Conservation (phyloP, 2,888 invertebrate genomes). For the Eustalomyia histrio region DNA sequence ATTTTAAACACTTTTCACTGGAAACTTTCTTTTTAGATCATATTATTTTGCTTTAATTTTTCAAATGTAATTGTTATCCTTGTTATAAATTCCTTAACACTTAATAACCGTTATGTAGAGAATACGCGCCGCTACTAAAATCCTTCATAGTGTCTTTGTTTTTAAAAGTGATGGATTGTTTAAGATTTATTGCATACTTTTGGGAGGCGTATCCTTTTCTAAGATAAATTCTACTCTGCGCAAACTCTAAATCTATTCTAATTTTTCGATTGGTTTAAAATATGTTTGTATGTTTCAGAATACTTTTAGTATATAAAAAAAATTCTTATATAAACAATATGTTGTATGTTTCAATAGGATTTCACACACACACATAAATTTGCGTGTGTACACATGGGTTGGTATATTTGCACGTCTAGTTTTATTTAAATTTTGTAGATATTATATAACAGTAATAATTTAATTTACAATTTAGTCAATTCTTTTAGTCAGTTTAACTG, state of each 20-base stretch:
- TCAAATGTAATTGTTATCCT: background rate
- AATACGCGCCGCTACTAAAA: constrained; percentile 56
- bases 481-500: constrained; percentile 2
- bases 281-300: too few relatives aligned
- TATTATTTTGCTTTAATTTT: constrained; percentile 14
- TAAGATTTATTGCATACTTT: constrained; percentile 52
- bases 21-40: background rate
- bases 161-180: background rate
- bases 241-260: constrained; percentile 8
- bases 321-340: background rate
- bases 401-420: background rate
- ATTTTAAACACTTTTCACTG: constrained; percentile 2
- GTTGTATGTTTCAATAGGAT: background rate
- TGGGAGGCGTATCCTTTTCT: constrained; percentile 51
- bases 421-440: background rate
- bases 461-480: constrained; percentile 7
- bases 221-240: constrained; percentile 8
- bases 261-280: constrained; percentile 31
- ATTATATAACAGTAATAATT: background rate
- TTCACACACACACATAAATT: background rate
- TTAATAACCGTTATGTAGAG: constrained; percentile 42
- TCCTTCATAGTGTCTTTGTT: constrained; percentile 7
- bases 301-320: background rate
- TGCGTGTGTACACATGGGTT: background rate
- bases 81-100: background rate